Evolutionary conservation across 2,888 invertebrate species (phyloP), one percentile per base, ranked within the genome.

Genomic region (Sarcophaga variegata): DNA sequence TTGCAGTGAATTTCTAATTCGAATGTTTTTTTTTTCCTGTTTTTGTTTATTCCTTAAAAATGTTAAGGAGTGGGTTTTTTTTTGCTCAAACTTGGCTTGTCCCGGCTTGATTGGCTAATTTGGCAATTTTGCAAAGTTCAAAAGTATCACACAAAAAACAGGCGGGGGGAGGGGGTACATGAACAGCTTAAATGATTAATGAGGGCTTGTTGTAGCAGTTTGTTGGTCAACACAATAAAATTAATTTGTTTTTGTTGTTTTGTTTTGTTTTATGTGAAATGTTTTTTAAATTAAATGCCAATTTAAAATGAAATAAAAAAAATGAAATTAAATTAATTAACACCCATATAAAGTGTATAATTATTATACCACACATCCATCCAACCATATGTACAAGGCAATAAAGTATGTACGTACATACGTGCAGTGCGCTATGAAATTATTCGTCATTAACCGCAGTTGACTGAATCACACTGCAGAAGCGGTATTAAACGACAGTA

Each of bases 21-120:
- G 47, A 22, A 66, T 71, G 22, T 80, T 71, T 63, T 66, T n/a
- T n/a, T 80, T 71, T 63, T 66, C 47, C 1, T 22, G 22, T 45
- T 47, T 67, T 72, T 69, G 1, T 59, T 49, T 17, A 14, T 14
- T 8, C 6, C 17, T 64, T 72, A 4, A 11, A 0, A 6, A n/a
- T 12, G 47, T 45, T 47, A 47, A 22, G 25, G 2, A 27, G 20
- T 63, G 4, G 71, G 5, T 37, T 75, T 25, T 12, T 6, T 6
- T 6, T 37, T 37, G 4, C 27, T 37, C 0, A 37, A 49, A n/a
- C 14, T 69, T 1, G 22, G 22, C 22, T 22, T 22, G 63, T 75
- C 64, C 12, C 37, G 37, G 6, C 6, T 37, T 37, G 49, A 49
- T 14, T 47, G 22, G n/a, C 54, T 14, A 70, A 62, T 49, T 71